Conservation (phyloP, 1,140 invertebrate species). For the Sitobion miscanthi region DNA sequence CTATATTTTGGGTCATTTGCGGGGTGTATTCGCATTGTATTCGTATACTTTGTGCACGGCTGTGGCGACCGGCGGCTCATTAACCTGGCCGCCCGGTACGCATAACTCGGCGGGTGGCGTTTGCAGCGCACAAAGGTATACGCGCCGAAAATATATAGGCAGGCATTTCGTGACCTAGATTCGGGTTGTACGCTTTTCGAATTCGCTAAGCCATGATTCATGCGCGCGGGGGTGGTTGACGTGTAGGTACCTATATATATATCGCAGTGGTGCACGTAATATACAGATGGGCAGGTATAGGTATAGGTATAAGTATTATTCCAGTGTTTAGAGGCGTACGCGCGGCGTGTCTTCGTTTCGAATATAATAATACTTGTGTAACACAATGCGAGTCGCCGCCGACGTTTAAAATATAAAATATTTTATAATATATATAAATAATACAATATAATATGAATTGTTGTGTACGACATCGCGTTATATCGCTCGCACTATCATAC, state of each 20-base stretch:
- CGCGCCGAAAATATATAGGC: background rate
- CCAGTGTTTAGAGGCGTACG: background rate
- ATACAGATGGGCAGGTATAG: background rate
- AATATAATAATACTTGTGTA: background rate
- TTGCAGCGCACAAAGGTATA: background rate
- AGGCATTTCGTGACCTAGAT: conserved; percentile 17
- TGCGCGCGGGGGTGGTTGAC: background rate
- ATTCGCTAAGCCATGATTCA: conserved; percentile 7
- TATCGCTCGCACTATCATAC: background rate
- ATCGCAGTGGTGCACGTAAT: no score
- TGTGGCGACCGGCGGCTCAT: background rate
- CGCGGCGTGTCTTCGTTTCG: background rate
- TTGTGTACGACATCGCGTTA: background rate
- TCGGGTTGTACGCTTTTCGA: background rate
- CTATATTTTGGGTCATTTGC: conserved; percentile 53
- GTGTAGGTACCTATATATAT: background rate
- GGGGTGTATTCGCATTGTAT: background rate
- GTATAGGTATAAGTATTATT: background rate
- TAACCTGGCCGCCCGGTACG: conserved; percentile 28
- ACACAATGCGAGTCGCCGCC: background rate
- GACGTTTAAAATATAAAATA: background rate
- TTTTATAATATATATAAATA: background rate
- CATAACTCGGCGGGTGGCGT: conserved; percentile 25
- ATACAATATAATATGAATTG: background rate
- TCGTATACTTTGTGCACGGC: background rate